Conservation (phyloP, 2,797 vertebrate species). For the Darevskia mixta region DNA sequence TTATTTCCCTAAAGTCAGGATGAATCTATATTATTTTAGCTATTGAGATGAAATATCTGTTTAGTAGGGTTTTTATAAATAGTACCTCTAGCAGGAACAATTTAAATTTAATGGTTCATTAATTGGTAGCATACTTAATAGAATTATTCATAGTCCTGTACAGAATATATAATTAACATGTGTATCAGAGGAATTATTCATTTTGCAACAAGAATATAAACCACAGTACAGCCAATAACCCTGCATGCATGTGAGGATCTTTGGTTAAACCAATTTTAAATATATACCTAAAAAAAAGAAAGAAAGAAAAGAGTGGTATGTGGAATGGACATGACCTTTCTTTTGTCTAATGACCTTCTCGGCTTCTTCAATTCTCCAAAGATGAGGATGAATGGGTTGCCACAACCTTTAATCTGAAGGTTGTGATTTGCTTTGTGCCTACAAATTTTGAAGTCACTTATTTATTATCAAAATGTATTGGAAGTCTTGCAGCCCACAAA, state of each 20-base stretch:
- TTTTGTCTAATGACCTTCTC: slow-evolving; percentile 20
- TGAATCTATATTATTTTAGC: slow-evolving; percentile 38
- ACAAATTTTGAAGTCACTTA: not conserved
- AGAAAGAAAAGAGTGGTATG: not conserved
- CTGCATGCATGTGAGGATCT: slow-evolving; percentile 16
- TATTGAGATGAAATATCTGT: slow-evolving; percentile 7
- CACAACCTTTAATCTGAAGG: not conserved
- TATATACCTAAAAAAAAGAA: not conserved
- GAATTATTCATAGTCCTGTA: slow-evolving; percentile 47
- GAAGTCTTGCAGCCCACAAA: not conserved
- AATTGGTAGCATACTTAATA: slow-evolving; percentile 44
- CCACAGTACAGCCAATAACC: slow-evolving; percentile 31
- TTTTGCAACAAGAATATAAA: slow-evolving; percentile 37
- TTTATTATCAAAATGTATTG: slow-evolving; percentile 2
- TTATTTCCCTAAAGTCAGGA: slow-evolving; percentile 43
- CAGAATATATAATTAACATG: slow-evolving; percentile 32
- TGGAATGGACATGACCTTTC: not conserved
- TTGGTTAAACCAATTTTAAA: slow-evolving; percentile 33
- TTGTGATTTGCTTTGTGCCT: not conserved
- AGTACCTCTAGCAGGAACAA: slow-evolving; percentile 41
- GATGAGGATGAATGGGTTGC: not conserved
- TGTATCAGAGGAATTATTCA: slow-evolving; percentile 41
- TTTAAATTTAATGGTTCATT: slow-evolving; percentile 52
- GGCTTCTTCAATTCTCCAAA: not conserved
- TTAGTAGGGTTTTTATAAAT: slow-evolving; percentile 44